Conservation (phyloP, 2,113 vertebrate genomes). For the Rhineura floridana region DNA sequence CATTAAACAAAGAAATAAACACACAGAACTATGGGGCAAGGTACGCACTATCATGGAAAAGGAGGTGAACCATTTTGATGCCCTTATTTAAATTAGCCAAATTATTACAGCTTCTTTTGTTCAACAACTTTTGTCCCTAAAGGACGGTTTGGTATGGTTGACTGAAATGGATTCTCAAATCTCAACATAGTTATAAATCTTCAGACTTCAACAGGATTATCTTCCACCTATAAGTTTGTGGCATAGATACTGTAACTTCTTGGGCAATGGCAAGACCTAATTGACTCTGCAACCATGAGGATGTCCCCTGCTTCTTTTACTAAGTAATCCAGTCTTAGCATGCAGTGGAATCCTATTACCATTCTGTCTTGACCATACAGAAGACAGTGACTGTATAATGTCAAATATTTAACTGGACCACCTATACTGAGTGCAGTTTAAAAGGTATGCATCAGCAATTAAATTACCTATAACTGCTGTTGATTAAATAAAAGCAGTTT, state of each 20-base stretch:
- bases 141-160: constrained; percentile 23
- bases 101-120: neutral
- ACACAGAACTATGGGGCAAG: too few species aligned
- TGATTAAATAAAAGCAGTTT: neutral
- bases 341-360: neutral
- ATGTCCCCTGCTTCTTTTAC: neutral
- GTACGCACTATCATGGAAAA: neutral
- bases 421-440: neutral
- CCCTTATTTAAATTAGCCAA: neutral
- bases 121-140: constrained; percentile 14
- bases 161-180: constrained; percentile 47
- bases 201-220: constrained; percentile 21
- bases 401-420: constrained; percentile 20
- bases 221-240: constrained; percentile 18
- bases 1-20: neutral
- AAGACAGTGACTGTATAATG: neutral
- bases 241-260: constrained; percentile 1
- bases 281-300: neutral
- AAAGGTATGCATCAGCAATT: neutral
- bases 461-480: neutral
- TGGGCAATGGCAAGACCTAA: neutral
- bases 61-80: neutral
- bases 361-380: neutral
- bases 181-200: constrained; percentile 37
- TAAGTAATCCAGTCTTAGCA: neutral